Percentiles rank a stretch among this genome's conserved stretches.
phyloP scores from a whole-genome alignment of 2,888 invertebrate genomes.

The Strigamia maritima region DNA sequence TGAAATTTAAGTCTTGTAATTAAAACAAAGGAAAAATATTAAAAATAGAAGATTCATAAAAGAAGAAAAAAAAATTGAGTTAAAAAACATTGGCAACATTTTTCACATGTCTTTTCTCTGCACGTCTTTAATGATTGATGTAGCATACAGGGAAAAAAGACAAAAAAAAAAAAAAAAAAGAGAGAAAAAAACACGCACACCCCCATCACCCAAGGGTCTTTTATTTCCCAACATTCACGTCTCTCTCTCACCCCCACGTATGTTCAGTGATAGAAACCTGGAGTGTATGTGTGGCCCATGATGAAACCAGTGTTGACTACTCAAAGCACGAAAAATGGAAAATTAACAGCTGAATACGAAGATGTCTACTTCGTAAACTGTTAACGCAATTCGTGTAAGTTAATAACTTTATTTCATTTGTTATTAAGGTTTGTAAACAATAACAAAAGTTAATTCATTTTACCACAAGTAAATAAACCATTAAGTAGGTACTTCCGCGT shows the following conservation, averaged over 20 bases:
- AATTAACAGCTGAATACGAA: neutral
- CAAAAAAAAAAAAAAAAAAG: too few species aligned
- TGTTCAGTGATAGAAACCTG: neutral
- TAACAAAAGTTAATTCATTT: too few species aligned
- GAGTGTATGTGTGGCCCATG: neutral
- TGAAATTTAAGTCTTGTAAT: neutral
- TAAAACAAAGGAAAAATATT: neutral
- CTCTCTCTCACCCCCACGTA: neutral
- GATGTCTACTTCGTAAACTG: too few species aligned
- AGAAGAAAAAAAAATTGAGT: neutral
- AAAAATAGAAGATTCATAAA: neutral
- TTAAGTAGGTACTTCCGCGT: too few species aligned
- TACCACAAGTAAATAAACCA: too few species aligned
- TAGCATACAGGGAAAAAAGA: neutral
- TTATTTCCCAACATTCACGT: constrained; percentile 6
- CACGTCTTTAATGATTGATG: constrained; percentile 23
- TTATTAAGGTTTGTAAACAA: too few species aligned
- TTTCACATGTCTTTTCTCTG: neutral
- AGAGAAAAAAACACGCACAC: neutral
- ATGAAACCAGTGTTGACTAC: constrained; percentile 7
- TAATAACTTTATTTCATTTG: too few species aligned
- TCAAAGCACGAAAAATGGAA: neutral
- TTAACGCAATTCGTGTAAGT: too few species aligned
- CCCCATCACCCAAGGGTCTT: constrained; percentile 8
- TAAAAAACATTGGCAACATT: neutral